Conservation (phyloP, 2,888 invertebrate genomes). For the Quadriops clusia region DNA sequence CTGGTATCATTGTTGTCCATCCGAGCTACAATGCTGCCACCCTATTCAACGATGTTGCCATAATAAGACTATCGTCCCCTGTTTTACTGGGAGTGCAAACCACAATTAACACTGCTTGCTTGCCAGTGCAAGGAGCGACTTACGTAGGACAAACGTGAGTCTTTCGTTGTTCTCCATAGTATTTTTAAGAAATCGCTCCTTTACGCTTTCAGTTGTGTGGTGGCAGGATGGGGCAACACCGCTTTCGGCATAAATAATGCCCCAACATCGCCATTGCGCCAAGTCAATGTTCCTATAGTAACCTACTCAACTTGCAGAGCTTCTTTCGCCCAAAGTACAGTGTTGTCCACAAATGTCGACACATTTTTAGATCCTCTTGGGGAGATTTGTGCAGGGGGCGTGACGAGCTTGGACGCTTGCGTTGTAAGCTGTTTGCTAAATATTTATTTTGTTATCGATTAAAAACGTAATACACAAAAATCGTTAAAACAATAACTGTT, state of each 20-base stretch:
- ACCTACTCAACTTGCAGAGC: slow-evolving; percentile 38
- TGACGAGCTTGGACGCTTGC: slow-evolving; percentile 27
- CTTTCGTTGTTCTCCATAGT: too few relatives aligned
- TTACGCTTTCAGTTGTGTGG: slow-evolving; percentile 54
- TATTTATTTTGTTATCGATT: too few relatives aligned
- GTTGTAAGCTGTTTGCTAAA: slow-evolving; percentile 26
- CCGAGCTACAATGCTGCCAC: slow-evolving; percentile 58
- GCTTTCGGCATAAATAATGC: slow-evolving; percentile 43
- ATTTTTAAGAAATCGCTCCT: too few relatives aligned
- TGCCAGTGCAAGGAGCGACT: slow-evolving; percentile 37
- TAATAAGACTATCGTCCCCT: slow-evolving; percentile 46
- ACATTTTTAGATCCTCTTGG: slow-evolving; percentile 26
- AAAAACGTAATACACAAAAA: not conserved
- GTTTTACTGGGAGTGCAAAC: too few relatives aligned
- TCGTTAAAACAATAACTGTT: not conserved
- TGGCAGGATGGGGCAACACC: slow-evolving; percentile 83
- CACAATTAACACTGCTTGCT: slow-evolving; percentile 51
- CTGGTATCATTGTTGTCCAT: slow-evolving; percentile 31
- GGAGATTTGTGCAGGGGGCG: slow-evolving; percentile 34
- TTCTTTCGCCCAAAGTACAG: slow-evolving; percentile 21
- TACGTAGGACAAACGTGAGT: slow-evolving; percentile 22
- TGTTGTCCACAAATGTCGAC: slow-evolving; percentile 26
- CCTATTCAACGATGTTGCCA: slow-evolving; percentile 70
- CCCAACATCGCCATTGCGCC: slow-evolving; percentile 50
- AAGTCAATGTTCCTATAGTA: slow-evolving; percentile 64